Percentiles rank a stretch among this genome's conserved stretches.
These are phyloP conservation scores for Gonatopus flavifemur DNA, from an alignment of 1,140 invertebrate genomes.

Conservation along the genomic window DNA sequence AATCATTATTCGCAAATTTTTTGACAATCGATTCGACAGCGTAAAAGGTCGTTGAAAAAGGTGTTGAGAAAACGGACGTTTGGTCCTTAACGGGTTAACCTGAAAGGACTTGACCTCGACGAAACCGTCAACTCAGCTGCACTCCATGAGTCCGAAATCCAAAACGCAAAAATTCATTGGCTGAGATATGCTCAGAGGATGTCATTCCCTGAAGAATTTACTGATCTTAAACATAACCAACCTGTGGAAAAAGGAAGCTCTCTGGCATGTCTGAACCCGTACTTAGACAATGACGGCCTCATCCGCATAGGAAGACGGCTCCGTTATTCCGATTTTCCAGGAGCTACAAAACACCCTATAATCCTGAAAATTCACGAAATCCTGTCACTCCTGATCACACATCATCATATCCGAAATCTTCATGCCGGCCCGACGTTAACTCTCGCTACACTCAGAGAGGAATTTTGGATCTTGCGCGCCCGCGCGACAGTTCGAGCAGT, in stretches of 20 bases:
- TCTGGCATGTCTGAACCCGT: neutral
- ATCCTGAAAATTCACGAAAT: neutral
- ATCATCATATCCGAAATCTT: conserved; percentile 7
- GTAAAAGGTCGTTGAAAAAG: too few species aligned
- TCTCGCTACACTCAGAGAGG: conserved; percentile 10
- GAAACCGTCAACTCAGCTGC: too few species aligned
- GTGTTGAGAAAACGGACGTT: too few species aligned
- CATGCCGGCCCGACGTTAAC: conserved; percentile 24
- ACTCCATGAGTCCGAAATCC: too few species aligned
- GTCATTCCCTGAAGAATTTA: neutral
- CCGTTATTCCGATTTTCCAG: neutral
- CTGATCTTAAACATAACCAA: neutral
- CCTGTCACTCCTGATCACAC: neutral
- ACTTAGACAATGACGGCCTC: neutral
- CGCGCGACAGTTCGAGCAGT: conserved; percentile 14
- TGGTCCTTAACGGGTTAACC: too few species aligned
- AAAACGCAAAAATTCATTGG: neutral
- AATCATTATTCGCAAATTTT: too few species aligned
- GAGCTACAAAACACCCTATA: neutral
- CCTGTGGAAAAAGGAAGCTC: neutral
- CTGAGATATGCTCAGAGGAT: neutral
- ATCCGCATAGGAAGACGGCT: neutral
- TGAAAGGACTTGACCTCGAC: too few species aligned
- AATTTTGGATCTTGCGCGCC: conserved; percentile 29
- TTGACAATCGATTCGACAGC: too few species aligned